phyloP scores from a whole-genome alignment of 2,888 invertebrate genomes.

The Cylindroiulus punctatus region DNA sequence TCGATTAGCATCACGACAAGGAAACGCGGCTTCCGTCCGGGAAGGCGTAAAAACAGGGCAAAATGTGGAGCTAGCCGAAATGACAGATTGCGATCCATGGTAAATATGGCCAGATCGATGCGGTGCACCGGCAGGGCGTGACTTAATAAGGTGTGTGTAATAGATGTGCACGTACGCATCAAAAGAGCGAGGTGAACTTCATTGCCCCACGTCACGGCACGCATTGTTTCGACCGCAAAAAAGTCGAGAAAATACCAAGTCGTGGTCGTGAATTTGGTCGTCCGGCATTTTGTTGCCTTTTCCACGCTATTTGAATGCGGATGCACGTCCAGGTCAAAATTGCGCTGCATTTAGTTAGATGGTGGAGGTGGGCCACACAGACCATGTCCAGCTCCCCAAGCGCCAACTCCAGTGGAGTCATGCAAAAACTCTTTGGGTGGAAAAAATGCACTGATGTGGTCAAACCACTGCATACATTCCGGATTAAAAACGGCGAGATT shows the following conservation, averaged over 20 bases:
- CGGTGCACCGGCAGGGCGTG: slow-evolving; percentile 15
- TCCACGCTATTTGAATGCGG: slow-evolving; percentile 45
- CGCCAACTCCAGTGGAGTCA: slow-evolving; percentile 17
- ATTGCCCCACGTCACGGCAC: slow-evolving; percentile 35
- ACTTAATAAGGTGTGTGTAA: slow-evolving; percentile 40
- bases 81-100: background rate
- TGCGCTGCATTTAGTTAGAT: slow-evolving; percentile 16
- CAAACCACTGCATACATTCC: slow-evolving; percentile 42
- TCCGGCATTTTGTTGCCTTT: slow-evolving; percentile 33
- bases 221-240: background rate
- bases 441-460: slow-evolving; percentile 21
- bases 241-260: slow-evolving; percentile 19
- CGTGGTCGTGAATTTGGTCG: slow-evolving; percentile 35
- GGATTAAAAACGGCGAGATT: slow-evolving; percentile 40
- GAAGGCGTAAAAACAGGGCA: background rate
- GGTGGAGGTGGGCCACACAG: background rate
- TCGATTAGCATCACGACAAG: slow-evolving; percentile 3
- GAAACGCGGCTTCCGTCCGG: slow-evolving; percentile 9
- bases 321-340: slow-evolving; percentile 47
- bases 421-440: background rate
- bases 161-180: slow-evolving; percentile 21
- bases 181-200: slow-evolving; percentile 26
- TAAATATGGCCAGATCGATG: background rate
- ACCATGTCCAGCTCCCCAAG: slow-evolving; percentile 39
- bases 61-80: background rate